phyloP scores from a whole-genome alignment of 2,797 vertebrate genomes.

The Acropternis orthonyx region DNA sequence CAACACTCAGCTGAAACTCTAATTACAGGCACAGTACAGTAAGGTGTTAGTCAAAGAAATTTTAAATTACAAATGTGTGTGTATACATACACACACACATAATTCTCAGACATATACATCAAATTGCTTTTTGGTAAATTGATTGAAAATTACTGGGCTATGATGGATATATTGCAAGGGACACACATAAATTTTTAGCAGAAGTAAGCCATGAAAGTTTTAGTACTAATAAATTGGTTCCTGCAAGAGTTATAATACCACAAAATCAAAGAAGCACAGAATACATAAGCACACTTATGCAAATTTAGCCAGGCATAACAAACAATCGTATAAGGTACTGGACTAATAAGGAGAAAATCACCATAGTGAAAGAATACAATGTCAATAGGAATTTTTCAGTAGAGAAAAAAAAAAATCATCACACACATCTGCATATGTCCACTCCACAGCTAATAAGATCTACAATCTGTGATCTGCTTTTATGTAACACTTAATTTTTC shows the following conservation, averaged over 20 bases:
- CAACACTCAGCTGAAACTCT: conserved; percentile 4
- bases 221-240: conserved; percentile 38
- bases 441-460: not conserved
- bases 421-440: not conserved
- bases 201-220: conserved; percentile 22
- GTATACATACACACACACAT: not conserved
- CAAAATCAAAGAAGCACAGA: not conserved
- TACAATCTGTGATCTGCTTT: not conserved
- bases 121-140: conserved; percentile 14
- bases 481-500: not conserved
- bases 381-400: not conserved
- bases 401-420: not conserved
- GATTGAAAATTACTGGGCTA: conserved; percentile 21
- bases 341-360: conserved; percentile 1
- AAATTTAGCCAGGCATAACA: conserved; percentile 16
- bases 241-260: conserved; percentile 25
- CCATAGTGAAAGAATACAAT: not conserved
- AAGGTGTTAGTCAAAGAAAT: not conserved
- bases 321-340: not conserved
- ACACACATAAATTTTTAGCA: conserved; percentile 24
- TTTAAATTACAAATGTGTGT: conserved; percentile 10
- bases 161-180: conserved; percentile 28
- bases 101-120: not conserved
- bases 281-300: not conserved
- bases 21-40: conserved; percentile 33